Base-by-base conservation (phyloP, 2,113 vertebrate species). In the Nematolebias whitei region DNA sequence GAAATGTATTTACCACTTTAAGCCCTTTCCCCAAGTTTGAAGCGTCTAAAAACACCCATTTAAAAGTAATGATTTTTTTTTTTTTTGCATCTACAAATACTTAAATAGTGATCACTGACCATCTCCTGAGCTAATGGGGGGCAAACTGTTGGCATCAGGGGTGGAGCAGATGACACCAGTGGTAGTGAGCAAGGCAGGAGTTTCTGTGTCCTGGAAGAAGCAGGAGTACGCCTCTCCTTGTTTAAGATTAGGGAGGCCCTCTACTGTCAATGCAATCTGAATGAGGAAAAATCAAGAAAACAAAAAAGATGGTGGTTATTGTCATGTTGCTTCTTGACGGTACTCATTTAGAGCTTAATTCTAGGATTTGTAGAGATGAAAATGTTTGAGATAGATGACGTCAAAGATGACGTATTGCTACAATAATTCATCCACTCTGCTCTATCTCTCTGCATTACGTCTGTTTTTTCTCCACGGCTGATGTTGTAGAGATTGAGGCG, bases 141-240 rank as follows among this genome's bases (percentile, higher is more conserved):
- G 95, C 45, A 94, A 85, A 58, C 87, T 92, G 68, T 77, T 88
- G 41, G 94, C 93, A 62, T 94, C 93, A 15, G 96, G 96, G 29
- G 96, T 96, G 35, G 91, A 87, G 76, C 97, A 99, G 76, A 85
- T 91, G 47, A 98, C 94, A 23, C 95, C 95, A 2, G 88, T 87
- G 43, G 88, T 87, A 1, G 92, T 93, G 75, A 94, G 78, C 12
- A 90, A 80, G 11, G 96, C 96, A 5, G 92, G 92, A 43, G 92
- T 95, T 79, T 95, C 94, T 4, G 90, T 89, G 23, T 96, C 94
- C 79, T 95, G 92, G 26, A 98, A 99, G 76, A 94, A 94, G 89
- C 97, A 99, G 0, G 94, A 95, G 80, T 98, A 98, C 2, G 90
- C 92, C 57, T 98, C 96, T 63, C 90, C 94, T 2, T 93, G 90